These are phyloP conservation scores for Globia sparganii DNA, from an alignment of 2,888 invertebrate genomes.

Conservation along the genomic window DNA sequence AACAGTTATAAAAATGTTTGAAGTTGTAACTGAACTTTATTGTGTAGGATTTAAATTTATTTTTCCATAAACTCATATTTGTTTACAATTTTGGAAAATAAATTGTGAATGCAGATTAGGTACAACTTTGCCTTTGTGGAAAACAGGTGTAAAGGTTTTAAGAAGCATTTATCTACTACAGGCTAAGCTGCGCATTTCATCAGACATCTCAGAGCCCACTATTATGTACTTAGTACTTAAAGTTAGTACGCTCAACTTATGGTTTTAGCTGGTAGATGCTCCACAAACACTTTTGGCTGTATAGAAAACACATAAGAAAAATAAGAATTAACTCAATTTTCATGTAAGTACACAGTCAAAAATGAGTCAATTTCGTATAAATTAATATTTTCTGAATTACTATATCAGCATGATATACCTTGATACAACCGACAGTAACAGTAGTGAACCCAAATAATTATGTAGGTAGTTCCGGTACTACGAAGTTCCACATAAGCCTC, in stretches of 20 bases:
- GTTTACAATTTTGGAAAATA: no score
- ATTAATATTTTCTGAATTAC: not conserved
- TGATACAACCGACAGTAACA: not conserved
- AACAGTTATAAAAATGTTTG: no score
- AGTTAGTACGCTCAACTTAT: not conserved
- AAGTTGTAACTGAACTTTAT: no score
- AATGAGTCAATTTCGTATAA: not conserved
- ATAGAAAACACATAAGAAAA: not conserved
- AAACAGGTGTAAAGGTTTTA: not conserved
- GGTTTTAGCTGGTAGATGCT: not conserved
- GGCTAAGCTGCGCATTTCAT: not conserved
- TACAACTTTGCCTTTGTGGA: not conserved
- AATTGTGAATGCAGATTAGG: no score
- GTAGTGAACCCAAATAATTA: not conserved
- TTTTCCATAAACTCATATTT: no score
- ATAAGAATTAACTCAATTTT: not conserved
- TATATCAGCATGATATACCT: not conserved
- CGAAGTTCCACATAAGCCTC: conserved; percentile 18
- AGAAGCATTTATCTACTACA: not conserved
- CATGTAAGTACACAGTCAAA: not conserved
- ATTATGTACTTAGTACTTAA: not conserved
- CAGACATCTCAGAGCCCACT: not conserved
- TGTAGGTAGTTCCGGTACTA: not conserved
- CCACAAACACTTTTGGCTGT: not conserved
- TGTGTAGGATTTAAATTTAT: no score